These are phyloP conservation scores for Tychaedon coryphoeus DNA, from an alignment of 2,113 vertebrate genomes.

Conservation along the genomic window DNA sequence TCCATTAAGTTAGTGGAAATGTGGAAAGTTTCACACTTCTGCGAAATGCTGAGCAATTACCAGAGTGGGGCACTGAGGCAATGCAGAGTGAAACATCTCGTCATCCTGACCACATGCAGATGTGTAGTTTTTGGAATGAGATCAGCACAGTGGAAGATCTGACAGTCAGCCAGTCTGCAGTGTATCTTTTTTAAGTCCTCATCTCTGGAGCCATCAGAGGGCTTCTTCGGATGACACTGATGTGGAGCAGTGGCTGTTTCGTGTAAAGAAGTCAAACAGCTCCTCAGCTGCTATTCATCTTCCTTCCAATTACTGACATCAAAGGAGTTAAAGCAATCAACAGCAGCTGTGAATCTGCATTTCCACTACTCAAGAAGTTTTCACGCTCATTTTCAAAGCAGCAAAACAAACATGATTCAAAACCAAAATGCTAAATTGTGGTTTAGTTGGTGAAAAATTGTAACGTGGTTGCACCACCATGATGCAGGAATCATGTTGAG, in stretches of 20 bases:
- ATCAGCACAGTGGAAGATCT: background rate
- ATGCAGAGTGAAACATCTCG: background rate
- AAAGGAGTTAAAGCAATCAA: constrained; percentile 34
- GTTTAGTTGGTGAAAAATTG: background rate
- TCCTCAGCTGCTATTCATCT: constrained; percentile 28
- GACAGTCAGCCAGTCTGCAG: background rate
- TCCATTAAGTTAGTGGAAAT: background rate
- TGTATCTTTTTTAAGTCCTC: background rate
- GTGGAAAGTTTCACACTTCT: background rate
- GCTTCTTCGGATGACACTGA: background rate
- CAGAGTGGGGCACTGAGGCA: background rate
- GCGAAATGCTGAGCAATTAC: background rate
- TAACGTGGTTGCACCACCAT: background rate
- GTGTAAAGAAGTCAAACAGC: background rate
- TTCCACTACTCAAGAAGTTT: background rate
- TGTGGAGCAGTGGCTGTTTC: background rate
- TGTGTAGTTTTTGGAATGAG: background rate
- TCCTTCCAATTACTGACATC: constrained; percentile 37
- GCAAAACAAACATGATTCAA: constrained; percentile 3
- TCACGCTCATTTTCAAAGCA: constrained; percentile 2
- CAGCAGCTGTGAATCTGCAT: constrained; percentile 47
- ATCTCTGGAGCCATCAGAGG: background rate
- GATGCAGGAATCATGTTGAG: background rate
- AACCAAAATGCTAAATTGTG: background rate
- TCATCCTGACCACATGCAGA: background rate